A percentile compares a stretch with the other conserved stretches of the same genome.
phyloP scores from a whole-genome alignment of 2,797 vertebrate species.

The Scolopax rusticola region DNA sequence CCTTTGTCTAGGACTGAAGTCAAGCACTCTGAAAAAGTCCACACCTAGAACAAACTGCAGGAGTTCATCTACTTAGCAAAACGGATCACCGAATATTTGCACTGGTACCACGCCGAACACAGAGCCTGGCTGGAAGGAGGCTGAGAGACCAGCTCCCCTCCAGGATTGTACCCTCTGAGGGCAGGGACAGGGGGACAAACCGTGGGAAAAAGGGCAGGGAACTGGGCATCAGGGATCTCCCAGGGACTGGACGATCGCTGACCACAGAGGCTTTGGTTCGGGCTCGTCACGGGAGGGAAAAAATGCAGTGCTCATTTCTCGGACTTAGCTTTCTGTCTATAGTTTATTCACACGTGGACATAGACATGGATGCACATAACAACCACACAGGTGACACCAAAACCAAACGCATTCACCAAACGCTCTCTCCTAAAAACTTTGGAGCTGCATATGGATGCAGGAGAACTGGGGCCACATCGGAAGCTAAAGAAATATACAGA shows the following conservation, averaged over 20 bases:
- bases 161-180: background rate
- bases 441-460: constrained; percentile 19
- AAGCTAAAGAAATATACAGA: background rate
- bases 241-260: constrained; percentile 1
- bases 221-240: background rate
- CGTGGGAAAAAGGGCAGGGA: background rate
- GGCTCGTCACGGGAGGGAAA: background rate
- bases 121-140: background rate
- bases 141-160: background rate
- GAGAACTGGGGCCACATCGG: background rate
- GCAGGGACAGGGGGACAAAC: background rate
- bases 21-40: constrained; percentile 41
- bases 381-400: constrained; percentile 67
- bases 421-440: constrained; percentile 21
- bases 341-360: constrained; percentile 58
- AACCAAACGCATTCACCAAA: constrained; percentile 65
- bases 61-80: constrained; percentile 36
- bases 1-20: constrained; percentile 37
- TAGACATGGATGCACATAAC: constrained; percentile 63
- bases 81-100: background rate
- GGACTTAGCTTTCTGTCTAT: constrained; percentile 38
- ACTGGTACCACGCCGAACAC: background rate
- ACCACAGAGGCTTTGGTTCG: background rate
- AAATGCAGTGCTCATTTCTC: constrained; percentile 8
- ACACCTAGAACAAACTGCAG: constrained; percentile 55